Evolutionary conservation across 2,888 invertebrate genomes (phyloP).

Genomic region (Drosophila mulleri): DNA sequence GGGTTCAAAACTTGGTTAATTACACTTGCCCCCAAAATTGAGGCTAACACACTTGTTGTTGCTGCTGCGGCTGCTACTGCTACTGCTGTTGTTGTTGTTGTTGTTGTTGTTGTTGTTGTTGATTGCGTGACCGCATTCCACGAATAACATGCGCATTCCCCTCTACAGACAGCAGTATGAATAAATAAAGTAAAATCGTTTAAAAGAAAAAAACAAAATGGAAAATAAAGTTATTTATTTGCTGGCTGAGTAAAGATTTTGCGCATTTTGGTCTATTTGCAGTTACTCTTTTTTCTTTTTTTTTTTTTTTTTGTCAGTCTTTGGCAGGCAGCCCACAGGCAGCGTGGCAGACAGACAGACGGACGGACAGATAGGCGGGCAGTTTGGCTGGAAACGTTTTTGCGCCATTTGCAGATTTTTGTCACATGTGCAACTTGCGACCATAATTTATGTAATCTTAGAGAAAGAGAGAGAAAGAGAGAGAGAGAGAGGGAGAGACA

Average conservation of each 20-base stretch:
- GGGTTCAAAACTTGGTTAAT: slow-evolving; percentile 17
- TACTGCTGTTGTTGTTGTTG: slow-evolving; percentile 11
- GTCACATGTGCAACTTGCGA: slow-evolving; percentile 40
- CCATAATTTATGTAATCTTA: slow-evolving; percentile 73
- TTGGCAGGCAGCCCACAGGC: slow-evolving; percentile 15
- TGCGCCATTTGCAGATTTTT: slow-evolving; percentile 42
- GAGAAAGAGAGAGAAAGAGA: slow-evolving; percentile 5
- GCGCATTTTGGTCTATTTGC: slow-evolving; percentile 1
- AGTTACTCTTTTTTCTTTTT: no score
- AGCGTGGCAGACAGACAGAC: slow-evolving; percentile 5
- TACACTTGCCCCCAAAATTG: slow-evolving; percentile 30
- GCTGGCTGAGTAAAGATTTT: slow-evolving; percentile 43
- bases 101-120: slow-evolving; percentile 21
- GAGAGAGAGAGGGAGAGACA: background rate
- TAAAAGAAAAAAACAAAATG: slow-evolving; percentile 8
- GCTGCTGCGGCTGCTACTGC: slow-evolving; percentile 13
- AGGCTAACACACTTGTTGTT: slow-evolving; percentile 20
- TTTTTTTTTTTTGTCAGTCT: slow-evolving; percentile 16
- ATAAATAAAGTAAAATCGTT: slow-evolving; percentile 10
- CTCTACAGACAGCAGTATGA: slow-evolving; percentile 16
- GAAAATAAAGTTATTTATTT: slow-evolving; percentile 58
- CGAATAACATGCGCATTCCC: slow-evolving; percentile 33
- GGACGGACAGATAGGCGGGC: background rate
- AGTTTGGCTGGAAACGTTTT: slow-evolving; percentile 20
- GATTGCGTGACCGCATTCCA: slow-evolving; percentile 62